Conservation (phyloP, 2,888 invertebrate genomes). For the Gymnosoma rotundatum region DNA sequence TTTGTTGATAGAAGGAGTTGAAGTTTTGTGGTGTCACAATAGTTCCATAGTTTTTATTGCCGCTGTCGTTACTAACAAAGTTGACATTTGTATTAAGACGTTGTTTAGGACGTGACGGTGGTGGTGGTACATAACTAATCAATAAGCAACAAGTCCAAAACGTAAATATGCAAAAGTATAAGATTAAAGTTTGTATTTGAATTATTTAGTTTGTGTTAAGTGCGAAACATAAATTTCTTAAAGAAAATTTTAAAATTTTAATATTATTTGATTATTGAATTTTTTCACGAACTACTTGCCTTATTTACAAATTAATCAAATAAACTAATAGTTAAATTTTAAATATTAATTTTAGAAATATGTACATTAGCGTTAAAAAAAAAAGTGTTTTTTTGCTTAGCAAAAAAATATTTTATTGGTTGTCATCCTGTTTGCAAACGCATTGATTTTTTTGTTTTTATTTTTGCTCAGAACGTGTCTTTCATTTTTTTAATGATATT, state of each 20-base stretch:
- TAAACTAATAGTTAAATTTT: neutral
- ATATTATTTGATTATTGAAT: neutral
- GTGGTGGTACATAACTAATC: slow-evolving; percentile 80
- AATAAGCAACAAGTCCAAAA: slow-evolving; percentile 12
- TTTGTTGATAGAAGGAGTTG: slow-evolving; percentile 67
- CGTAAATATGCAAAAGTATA: slow-evolving; percentile 2
- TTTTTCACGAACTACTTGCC: neutral
- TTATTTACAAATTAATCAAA: neutral
- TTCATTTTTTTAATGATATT: too few species aligned
- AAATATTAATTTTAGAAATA: too few species aligned
- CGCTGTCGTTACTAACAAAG: slow-evolving; percentile 74
- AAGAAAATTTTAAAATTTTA: neutral
- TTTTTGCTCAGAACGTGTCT: too few species aligned
- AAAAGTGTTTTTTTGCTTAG: too few species aligned
- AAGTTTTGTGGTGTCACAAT: slow-evolving; percentile 72
- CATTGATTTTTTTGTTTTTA: too few species aligned
- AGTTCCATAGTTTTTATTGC: slow-evolving; percentile 74
- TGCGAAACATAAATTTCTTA: neutral
- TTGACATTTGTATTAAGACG: slow-evolving; percentile 72
- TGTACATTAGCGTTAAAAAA: too few species aligned
- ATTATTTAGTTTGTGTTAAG: slow-evolving; percentile 40
- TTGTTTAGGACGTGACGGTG: slow-evolving; percentile 81
- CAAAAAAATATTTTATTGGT: too few species aligned
- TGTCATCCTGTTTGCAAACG: too few species aligned
- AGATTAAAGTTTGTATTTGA: slow-evolving; percentile 31